These are phyloP conservation scores for Cyclina sinensis DNA, from an alignment of 1,140 invertebrate genomes.

Conservation along the genomic window DNA sequence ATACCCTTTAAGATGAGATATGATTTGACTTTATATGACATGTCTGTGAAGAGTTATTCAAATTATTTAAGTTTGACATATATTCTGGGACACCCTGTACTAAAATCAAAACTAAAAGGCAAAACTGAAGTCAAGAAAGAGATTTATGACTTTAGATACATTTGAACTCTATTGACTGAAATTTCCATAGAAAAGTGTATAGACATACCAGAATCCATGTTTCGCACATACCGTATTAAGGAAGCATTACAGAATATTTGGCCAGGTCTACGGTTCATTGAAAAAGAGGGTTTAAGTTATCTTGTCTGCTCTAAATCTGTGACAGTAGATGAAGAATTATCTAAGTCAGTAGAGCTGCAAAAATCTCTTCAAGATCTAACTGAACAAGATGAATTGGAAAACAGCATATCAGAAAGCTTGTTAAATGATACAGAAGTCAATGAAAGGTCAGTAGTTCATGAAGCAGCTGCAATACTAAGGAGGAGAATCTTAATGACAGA, in stretches of 20 bases:
- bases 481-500: neutral
- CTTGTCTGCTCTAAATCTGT: neutral
- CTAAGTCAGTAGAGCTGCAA: neutral
- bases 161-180: neutral
- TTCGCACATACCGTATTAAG: neutral
- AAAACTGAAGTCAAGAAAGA: neutral
- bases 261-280: constrained; percentile 1
- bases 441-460: constrained; percentile 1
- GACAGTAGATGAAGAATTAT: constrained; percentile 3
- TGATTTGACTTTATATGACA: too few relatives aligned
- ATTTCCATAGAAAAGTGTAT: neutral
- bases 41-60: too few relatives aligned
- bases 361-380: neutral
- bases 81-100: too few relatives aligned
- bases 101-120: neutral
- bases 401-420: neutral
- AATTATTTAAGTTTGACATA: too few relatives aligned
- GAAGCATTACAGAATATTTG: neutral
- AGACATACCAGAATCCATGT: neutral
- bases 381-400: neutral
- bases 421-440: neutral
- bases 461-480: neutral
- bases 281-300: neutral
- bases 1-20: too few relatives aligned
- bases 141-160: neutral